Conservation (phyloP, 1,140 invertebrate genomes). For the Cherax quadricarinatus region DNA sequence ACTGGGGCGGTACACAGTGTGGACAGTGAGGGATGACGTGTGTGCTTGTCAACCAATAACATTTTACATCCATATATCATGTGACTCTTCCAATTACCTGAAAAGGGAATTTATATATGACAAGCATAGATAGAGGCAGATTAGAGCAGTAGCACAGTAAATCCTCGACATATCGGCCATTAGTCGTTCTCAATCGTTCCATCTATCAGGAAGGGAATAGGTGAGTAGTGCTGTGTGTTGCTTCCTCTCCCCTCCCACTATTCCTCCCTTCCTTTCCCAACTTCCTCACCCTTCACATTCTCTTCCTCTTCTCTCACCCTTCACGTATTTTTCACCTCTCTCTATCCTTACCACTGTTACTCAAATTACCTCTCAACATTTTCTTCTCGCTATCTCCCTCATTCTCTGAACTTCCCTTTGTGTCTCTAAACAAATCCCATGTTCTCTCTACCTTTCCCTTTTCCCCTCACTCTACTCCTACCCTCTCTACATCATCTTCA, state of each 20-base stretch:
- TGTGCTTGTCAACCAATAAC: neutral
- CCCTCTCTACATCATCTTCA: neutral
- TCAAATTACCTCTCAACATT: neutral
- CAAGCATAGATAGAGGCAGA: neutral
- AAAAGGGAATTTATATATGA: neutral
- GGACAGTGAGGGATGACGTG: neutral
- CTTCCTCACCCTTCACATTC: too few relatives aligned
- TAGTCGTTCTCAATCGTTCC: neutral
- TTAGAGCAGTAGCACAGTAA: neutral
- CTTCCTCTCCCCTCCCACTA: neutral
- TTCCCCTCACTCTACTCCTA: neutral
- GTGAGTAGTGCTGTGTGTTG: neutral
- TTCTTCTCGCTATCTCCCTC: neutral
- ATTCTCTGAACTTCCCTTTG: neutral
- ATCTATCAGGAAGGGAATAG: slow-evolving; percentile 1
- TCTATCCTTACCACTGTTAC: neutral
- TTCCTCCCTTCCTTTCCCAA: too few relatives aligned
- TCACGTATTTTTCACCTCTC: too few relatives aligned
- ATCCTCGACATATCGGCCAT: neutral
- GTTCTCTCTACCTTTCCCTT: neutral
- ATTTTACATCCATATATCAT: neutral
- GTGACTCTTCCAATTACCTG: neutral
- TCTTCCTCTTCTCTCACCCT: too few relatives aligned
- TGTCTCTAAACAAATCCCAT: neutral
- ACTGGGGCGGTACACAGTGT: too few relatives aligned